A percentile compares a stretch with the other conserved stretches of the same genome.
phyloP scores from a whole-genome alignment of 1,140 invertebrate genomes.

The Temnothorax longispinosus region DNA sequence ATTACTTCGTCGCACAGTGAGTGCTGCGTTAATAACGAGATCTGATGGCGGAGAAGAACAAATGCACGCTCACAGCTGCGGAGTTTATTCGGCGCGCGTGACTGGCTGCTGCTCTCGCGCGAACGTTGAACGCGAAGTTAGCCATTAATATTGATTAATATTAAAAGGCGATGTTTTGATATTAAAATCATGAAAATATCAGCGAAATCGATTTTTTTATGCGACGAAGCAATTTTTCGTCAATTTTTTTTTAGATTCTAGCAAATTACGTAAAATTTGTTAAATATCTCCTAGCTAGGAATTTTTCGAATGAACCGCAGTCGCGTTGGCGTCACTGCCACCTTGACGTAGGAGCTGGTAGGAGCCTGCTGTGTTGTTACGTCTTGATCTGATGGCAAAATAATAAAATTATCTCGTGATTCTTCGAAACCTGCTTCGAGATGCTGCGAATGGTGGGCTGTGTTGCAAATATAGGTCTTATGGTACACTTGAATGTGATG shows the following conservation, averaged over 20 bases:
- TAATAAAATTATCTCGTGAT: not conserved
- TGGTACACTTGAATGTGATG: not conserved
- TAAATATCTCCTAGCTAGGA: not conserved
- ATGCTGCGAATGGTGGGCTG: not conserved
- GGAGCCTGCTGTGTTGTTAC: not conserved
- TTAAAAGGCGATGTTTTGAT: not conserved
- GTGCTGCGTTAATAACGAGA: not conserved
- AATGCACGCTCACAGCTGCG: not conserved
- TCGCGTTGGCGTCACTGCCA: not conserved
- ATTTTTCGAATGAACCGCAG: not conserved
- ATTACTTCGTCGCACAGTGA: not conserved
- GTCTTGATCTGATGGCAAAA: not conserved
- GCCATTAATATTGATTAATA: not conserved
- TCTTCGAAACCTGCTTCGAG: not conserved
- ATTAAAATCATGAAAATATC: not conserved
- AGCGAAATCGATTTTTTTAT: not conserved
- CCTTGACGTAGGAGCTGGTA: constrained; percentile 3
- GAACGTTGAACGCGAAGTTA: not conserved
- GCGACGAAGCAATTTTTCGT: not conserved
- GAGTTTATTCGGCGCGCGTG: not conserved
- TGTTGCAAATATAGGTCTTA: not conserved
- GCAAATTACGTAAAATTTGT: not conserved
- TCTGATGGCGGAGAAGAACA: not conserved
- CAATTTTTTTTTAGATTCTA: not conserved
- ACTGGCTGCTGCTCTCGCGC: not conserved